Base-by-base conservation (phyloP, 2,888 invertebrate genomes). In the Agrypnus murinus region DNA sequence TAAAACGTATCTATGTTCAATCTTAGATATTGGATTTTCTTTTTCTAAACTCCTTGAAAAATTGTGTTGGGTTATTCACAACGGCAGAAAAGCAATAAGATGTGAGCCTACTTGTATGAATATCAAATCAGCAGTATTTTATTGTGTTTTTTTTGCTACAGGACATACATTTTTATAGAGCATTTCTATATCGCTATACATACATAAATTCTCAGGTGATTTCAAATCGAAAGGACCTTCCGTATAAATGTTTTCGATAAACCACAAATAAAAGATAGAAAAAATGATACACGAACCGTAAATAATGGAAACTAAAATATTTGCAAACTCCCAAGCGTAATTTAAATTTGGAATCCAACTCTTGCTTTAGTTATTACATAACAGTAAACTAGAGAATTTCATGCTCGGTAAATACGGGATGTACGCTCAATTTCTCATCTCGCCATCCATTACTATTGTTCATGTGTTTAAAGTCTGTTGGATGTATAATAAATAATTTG, bases 71-170 rank as follows among this genome's bases (percentile, higher is more conserved):
- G 12, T n/a, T 40, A 10, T 40, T 40, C 40, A 10, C 12, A n/a
- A 12, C 40, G 7, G n/a, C 40, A 40, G 40, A 40, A 40, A 40
- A 40, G n/a, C 40, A 40, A 40, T 40, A 40, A 12, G 12, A n/a
- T 40, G 32, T 25, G 32, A 50, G 32, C 12, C 53, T 53, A 53
- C 34, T 14, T 36, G 36, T 53, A 34, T 53, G 53, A 53, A 53
- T 53, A 53, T 34, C 12, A 53, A 53, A 53, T 53, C 53, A 12
- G 40, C 40, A 40, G 40, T 12, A 40, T 40, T 40, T 40, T 40
- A 40, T 40, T 40, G 40, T 12, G 40, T 6, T 10, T 46, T 46
- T 17, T 19, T 19, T 46, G 17, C 46, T 46, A 19, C 15, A 45
- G 14, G 17, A 46, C 9, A 46, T 17, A 46, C 19, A 46, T 46